Evolutionary conservation across 2,797 vertebrate species (phyloP).

Genomic region (Platalea minor): DNA sequence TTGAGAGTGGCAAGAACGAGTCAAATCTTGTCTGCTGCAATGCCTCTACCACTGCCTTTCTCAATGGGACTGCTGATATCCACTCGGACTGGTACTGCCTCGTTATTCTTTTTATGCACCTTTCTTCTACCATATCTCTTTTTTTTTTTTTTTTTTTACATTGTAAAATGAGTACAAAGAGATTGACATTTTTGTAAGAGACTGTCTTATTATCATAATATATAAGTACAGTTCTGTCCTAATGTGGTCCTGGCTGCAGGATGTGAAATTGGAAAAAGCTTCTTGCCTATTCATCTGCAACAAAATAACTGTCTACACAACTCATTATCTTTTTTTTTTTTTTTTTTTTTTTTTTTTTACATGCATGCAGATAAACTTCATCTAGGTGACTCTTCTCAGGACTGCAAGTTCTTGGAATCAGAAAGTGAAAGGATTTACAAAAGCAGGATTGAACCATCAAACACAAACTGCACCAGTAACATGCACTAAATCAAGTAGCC

Average conservation of each 20-base stretch:
- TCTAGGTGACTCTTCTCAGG: neutral
- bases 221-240: neutral
- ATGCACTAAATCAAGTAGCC: neutral
- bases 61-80: neutral
- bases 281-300: neutral
- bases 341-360: neutral
- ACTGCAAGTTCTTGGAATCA: neutral
- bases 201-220: neutral
- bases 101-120: neutral
- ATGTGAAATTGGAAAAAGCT: neutral
- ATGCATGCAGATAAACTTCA: neutral
- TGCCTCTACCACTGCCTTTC: neutral
- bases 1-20: neutral
- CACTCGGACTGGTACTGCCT: neutral
- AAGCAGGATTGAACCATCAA: neutral
- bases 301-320: neutral
- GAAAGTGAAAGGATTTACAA: neutral
- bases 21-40: neutral
- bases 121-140: neutral
- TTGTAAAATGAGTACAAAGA: neutral
- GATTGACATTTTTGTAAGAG: neutral
- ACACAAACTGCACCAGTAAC: neutral
- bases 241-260: neutral
- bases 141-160: neutral
- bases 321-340: neutral